These are phyloP conservation scores for Oscheius sp. DNA, from an alignment of 2,888 invertebrate species.

Conservation along the genomic window DNA sequence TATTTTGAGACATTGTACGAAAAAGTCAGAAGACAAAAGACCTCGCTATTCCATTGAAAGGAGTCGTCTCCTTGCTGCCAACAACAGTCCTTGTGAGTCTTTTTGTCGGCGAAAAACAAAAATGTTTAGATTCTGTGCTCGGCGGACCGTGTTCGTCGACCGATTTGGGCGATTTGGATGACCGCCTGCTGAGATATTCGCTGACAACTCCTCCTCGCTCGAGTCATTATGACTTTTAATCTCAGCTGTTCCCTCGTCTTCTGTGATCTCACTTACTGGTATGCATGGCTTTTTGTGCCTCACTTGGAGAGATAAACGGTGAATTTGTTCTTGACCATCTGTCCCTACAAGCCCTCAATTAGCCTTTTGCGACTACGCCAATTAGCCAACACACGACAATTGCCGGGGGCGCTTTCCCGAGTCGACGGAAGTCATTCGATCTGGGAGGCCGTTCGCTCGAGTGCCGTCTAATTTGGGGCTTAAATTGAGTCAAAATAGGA, in stretches of 20 bases:
- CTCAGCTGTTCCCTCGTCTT: not conserved
- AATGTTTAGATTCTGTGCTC: constrained; percentile 25
- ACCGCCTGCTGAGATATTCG: constrained; percentile 44
- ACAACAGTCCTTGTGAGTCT: constrained; percentile 32
- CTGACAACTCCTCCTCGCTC: constrained; percentile 32
- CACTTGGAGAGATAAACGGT: constrained; percentile 1
- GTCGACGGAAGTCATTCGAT: constrained; percentile 25
- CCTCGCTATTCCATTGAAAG: constrained; percentile 47
- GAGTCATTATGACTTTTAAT: constrained; percentile 32
- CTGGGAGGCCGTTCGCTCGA: constrained; percentile 18
- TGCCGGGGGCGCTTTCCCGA: constrained; percentile 15
- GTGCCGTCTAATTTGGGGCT: constrained; percentile 9
- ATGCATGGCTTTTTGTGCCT: not conserved
- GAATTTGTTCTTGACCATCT: constrained; percentile 25
- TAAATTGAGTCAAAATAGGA: not conserved
- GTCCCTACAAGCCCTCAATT: constrained; percentile 24
- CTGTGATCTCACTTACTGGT: constrained; percentile 26
- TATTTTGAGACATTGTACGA: constrained; percentile 49
- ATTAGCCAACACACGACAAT: constrained; percentile 23
- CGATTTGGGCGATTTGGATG: constrained; percentile 47
- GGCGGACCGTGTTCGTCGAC: constrained; percentile 39
- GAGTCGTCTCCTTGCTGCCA: constrained; percentile 42
- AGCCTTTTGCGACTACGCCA: constrained; percentile 22
- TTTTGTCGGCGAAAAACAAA: not conserved
- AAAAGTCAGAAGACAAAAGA: constrained; percentile 16